Conservation (phyloP, 2,113 vertebrate species). For the Elachura formosa region DNA sequence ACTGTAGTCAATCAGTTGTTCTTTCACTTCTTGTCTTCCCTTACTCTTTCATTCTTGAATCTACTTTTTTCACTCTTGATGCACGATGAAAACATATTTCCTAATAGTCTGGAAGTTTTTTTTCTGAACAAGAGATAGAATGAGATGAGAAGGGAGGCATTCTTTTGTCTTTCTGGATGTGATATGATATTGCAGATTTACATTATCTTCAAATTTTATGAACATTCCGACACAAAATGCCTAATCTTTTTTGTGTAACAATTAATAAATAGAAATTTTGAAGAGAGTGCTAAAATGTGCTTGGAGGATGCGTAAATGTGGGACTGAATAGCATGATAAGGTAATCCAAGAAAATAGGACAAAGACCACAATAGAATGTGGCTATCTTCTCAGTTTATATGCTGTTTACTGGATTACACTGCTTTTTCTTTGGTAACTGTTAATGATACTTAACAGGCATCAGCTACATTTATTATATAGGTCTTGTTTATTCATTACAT, state of each 20-base stretch:
- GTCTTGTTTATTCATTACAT: not conserved
- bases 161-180: not conserved
- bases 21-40: not conserved
- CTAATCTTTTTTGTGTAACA: not conserved
- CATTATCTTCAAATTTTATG: not conserved
- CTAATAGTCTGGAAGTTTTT: not conserved
- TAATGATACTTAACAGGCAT: not conserved
- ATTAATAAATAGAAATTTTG: not conserved
- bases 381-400: not conserved
- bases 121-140: not conserved
- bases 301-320: not conserved
- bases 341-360: not conserved
- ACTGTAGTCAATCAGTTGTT: not conserved
- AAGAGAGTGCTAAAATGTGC: not conserved
- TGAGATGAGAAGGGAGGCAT: not conserved
- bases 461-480: not conserved
- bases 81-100: not conserved
- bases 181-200: not conserved
- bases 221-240: not conserved
- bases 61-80: not conserved
- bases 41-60: not conserved
- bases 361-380: not conserved
- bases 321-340: not conserved
- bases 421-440: not conserved
- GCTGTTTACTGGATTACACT: not conserved